Evolutionary conservation across 2,797 vertebrate genomes (phyloP).

Genomic region (Psittacula derbiana): DNA sequence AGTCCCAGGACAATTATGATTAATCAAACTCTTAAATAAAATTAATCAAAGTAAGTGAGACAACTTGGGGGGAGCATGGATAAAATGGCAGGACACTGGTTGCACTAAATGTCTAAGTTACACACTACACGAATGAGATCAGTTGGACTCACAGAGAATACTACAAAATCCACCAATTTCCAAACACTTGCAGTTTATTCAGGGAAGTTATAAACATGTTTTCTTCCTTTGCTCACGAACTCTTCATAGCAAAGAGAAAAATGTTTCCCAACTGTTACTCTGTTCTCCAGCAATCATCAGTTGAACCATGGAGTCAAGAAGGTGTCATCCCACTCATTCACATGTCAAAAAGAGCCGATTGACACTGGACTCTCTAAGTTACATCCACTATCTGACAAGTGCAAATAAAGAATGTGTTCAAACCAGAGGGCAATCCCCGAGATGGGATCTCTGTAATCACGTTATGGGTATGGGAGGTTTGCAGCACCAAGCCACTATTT

Average conservation of each 20-base stretch:
- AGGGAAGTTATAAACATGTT: neutral
- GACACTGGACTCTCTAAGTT: neutral
- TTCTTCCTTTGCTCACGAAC: neutral
- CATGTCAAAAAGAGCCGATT: neutral
- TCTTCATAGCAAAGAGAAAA: neutral
- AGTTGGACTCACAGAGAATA: neutral
- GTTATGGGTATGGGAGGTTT: neutral
- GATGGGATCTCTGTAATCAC: neutral
- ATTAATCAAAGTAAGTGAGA: neutral
- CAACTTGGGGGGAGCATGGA: accelerated
- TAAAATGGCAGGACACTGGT: neutral
- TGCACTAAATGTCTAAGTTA: neutral
- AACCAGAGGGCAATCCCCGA: neutral
- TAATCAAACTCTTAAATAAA: neutral
- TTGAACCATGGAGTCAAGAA: neutral
- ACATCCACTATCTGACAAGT: neutral
- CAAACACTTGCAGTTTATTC: neutral
- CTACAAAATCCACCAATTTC: neutral
- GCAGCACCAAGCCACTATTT: neutral
- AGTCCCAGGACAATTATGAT: neutral
- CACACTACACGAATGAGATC: neutral
- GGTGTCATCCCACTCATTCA: neutral
- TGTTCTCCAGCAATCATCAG: neutral
- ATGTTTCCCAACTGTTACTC: neutral
- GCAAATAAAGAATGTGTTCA: neutral